Base-by-base conservation (phyloP, 1,140 invertebrate genomes). In the Tribolium madens region DNA sequence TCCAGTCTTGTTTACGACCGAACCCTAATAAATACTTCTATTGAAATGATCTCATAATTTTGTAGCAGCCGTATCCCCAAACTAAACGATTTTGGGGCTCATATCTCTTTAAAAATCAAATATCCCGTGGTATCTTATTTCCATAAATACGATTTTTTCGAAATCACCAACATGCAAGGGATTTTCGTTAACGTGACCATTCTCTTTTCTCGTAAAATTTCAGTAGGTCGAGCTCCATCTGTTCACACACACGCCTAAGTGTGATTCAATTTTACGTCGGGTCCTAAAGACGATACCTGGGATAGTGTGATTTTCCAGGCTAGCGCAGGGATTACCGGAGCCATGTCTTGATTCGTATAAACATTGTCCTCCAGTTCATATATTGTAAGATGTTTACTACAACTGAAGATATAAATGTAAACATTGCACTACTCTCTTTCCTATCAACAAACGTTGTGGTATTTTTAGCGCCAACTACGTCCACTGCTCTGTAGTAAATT, bases 331-430 rank as follows among this genome's bases (percentile, higher is more conserved):
- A 64, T 64, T 31, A 64, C 26, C 26, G 14, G 26, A 64, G 36
- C 5, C 18, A 52, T 17, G 70, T 50, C 10, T 26, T 26, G 57
- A 53, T 50, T 73, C 47, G 70, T 18, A 47, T 73, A 73, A 73
- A 73, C 70, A 73, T 73, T 33, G 70, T 33, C 50, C 47, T 52
- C 36, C 12, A 48, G 42, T 48, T 71, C 69, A 71, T 47, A 52
- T 52, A 73, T 18, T 36, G 70, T 33, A 71, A 48, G 15, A 18
- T 71, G 69, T 71, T 71, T 71, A 18, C 47, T 47, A 46, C 69
- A 71, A 15, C 69, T 71, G 69, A 73, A 73, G 70, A 53, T 73
- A 73, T 52, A 73, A 73, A 52, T 71, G 69, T 71, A 71, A 71
- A 71, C 69, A 71, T 26, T 36, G 69, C 21, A 21, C 69, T 46